Conservation (phyloP, 2,888 invertebrate genomes). For the Dilophus febrilis region DNA sequence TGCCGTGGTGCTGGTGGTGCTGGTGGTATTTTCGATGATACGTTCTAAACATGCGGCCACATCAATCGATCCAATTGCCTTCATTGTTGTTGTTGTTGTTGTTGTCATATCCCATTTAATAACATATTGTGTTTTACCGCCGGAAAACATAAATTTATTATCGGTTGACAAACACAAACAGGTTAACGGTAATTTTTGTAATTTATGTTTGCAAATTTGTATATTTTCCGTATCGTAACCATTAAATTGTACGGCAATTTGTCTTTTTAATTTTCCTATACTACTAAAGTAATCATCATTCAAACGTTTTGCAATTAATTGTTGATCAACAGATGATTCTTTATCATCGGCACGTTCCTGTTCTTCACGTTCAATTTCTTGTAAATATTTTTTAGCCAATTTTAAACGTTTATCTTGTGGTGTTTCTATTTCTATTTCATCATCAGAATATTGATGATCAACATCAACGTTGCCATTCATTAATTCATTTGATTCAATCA, state of each 20-base stretch:
- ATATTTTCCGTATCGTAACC: conserved; percentile 30
- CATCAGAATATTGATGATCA: conserved; percentile 15
- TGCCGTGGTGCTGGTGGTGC: conserved; percentile 6
- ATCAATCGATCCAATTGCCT: conserved; percentile 38
- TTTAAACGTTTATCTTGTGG: conserved; percentile 81
- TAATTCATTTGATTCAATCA: conserved; percentile 35
- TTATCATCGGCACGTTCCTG: conserved; percentile 47
- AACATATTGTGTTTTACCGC: conserved; percentile 74
- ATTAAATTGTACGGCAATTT: conserved; percentile 48
- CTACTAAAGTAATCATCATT: conserved; percentile 75
- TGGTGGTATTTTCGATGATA: no score
- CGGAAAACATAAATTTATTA: conserved; percentile 55
- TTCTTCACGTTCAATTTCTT: conserved; percentile 72
- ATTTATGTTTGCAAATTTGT: conserved; percentile 48
- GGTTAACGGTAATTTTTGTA: conserved; percentile 64
- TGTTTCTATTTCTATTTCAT: conserved; percentile 52
- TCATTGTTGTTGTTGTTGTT: conserved; percentile 43
- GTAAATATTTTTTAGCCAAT: conserved; percentile 75
- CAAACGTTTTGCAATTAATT: conserved; percentile 43
- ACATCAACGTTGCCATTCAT: no score
- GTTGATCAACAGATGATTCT: conserved; percentile 36
- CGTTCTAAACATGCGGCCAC: conserved; percentile 14
- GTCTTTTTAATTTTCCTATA: conserved; percentile 58
- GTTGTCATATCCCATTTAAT: conserved; percentile 66
- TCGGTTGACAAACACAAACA: conserved; percentile 63